These are phyloP conservation scores for Orius laevigatus DNA, from an alignment of 1,140 invertebrate genomes.

Conservation along the genomic window DNA sequence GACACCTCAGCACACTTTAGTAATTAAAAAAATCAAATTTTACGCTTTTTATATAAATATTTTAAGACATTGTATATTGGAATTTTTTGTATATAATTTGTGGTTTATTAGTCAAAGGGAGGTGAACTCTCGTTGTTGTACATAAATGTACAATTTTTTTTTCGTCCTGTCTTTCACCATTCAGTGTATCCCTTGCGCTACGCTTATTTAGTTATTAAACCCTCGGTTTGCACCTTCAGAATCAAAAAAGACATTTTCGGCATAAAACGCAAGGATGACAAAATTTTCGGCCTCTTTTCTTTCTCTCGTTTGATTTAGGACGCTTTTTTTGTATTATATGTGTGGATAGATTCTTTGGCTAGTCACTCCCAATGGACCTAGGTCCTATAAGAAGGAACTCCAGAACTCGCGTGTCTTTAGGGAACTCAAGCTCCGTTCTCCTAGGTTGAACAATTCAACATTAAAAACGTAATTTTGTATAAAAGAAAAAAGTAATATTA, in stretches of 20 bases:
- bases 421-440: constrained; percentile 11
- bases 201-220: constrained; percentile 14
- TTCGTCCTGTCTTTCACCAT: constrained; percentile 11
- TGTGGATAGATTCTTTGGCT: constrained; percentile 17
- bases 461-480: constrained; percentile 14
- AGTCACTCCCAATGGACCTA: constrained; percentile 11
- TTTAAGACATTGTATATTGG: too few relatives aligned
- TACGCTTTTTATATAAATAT: too few relatives aligned
- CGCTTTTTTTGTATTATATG: constrained; percentile 9
- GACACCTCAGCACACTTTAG: too few relatives aligned
- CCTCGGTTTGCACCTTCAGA: constrained; percentile 1
- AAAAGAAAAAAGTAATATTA: constrained; percentile 6
- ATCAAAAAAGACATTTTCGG: constrained; percentile 1
- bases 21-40: too few relatives aligned
- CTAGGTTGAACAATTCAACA: constrained; percentile 17
- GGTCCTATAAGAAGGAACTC: constrained; percentile 14
- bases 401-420: constrained; percentile 17
- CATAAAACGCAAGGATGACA: background rate
- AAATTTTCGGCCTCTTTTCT: constrained; percentile 1
- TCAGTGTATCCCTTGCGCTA: constrained; percentile 12
- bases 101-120: background rate
- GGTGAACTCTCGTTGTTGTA: constrained; percentile 1
- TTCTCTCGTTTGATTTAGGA: background rate
- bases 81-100: background rate
- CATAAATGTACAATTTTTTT: constrained; percentile 13